Conservation (phyloP, 2,113 vertebrate species). For the Illadopsis cleaveri region DNA sequence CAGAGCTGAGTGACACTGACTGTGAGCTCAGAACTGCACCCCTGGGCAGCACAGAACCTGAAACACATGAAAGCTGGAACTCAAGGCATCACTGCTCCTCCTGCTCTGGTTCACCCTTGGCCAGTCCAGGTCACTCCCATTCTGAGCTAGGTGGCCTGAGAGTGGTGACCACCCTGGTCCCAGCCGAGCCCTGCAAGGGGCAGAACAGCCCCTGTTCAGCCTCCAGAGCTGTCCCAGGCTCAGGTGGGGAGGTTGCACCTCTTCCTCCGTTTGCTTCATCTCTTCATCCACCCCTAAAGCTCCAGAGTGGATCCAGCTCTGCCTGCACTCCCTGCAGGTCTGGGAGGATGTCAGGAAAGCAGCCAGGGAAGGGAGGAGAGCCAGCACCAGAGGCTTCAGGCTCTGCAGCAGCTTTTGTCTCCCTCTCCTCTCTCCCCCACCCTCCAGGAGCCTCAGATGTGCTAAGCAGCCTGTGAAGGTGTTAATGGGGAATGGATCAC, state of each 20-base stretch:
- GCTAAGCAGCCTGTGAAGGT: slow-evolving; percentile 55
- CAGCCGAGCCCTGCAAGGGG: neutral
- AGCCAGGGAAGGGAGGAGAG: neutral
- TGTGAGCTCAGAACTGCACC: too few species aligned
- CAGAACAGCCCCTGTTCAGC: neutral
- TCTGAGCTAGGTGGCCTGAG: neutral
- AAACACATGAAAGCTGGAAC: too few species aligned
- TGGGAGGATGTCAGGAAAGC: neutral
- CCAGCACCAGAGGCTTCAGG: neutral
- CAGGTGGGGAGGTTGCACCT: neutral
- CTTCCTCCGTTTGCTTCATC: neutral
- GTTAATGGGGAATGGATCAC: slow-evolving; percentile 33
- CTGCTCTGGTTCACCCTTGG: neutral
- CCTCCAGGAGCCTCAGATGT: neutral
- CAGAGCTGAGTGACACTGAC: too few species aligned
- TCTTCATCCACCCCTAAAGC: neutral
- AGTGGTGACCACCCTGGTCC: neutral
- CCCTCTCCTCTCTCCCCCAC: neutral
- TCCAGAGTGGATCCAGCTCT: neutral
- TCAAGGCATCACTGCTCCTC: neutral
- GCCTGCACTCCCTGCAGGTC: neutral
- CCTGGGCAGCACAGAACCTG: too few species aligned
- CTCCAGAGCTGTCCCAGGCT: neutral
- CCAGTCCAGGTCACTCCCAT: neutral
- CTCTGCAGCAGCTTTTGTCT: neutral